These are phyloP conservation scores for Melanotaenia parkinsoni DNA, from an alignment of 2,797 vertebrate species.

Conservation along the genomic window DNA sequence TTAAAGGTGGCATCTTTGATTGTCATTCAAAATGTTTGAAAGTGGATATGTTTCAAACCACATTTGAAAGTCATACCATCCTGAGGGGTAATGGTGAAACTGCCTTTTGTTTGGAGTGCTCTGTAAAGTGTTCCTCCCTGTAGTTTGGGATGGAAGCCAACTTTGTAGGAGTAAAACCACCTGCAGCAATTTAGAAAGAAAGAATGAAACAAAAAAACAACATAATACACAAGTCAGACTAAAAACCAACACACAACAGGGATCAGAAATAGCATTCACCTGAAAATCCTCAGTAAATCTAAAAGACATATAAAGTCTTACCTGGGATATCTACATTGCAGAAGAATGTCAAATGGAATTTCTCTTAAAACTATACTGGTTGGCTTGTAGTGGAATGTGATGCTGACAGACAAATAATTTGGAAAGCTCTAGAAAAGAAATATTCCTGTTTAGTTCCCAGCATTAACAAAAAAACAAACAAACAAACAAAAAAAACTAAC, in stretches of 20 bases:
- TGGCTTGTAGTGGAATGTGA: slow-evolving; percentile 50
- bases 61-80: slow-evolving; percentile 66
- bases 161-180: slow-evolving; percentile 62
- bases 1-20: not conserved
- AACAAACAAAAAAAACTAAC: too few relatives aligned
- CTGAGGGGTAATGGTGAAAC: slow-evolving; percentile 41
- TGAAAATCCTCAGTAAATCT: not conserved
- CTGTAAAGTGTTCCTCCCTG: slow-evolving; percentile 42
- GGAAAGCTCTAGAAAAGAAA: slow-evolving; percentile 57
- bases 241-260: not conserved
- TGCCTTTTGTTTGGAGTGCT: slow-evolving; percentile 32
- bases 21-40: rapidly evolving
- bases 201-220: not conserved
- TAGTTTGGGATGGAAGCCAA: slow-evolving; percentile 61
- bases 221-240: not conserved
- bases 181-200: slow-evolving; percentile 48
- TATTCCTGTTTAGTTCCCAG: not conserved
- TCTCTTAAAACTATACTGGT: slow-evolving; percentile 55
- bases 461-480: not conserved
- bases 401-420: slow-evolving; percentile 41
- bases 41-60: not conserved
- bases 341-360: slow-evolving; percentile 55
- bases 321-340: slow-evolving; percentile 74
- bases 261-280: not conserved
- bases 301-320: slow-evolving; percentile 27